These are phyloP conservation scores for Akabosia matsudoensis DNA, from an alignment of 1,140 invertebrate species.

Conservation along the genomic window DNA sequence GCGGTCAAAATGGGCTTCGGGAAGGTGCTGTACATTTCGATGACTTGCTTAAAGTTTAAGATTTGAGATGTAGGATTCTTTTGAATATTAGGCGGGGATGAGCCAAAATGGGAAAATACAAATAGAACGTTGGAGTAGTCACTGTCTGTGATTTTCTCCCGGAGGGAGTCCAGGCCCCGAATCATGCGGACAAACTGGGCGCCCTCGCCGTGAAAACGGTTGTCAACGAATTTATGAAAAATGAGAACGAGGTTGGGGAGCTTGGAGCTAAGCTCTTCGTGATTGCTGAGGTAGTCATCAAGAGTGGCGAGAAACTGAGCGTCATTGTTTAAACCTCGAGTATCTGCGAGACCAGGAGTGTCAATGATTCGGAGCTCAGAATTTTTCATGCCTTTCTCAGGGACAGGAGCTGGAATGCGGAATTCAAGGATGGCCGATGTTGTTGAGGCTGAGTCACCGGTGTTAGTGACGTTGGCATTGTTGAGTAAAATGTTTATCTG, in stretches of 20 bases:
- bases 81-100: neutral
- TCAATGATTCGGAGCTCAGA: neutral
- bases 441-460: constrained; percentile 17
- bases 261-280: constrained; percentile 25
- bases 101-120: constrained; percentile 29
- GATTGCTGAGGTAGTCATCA: constrained; percentile 23
- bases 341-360: constrained; percentile 17
- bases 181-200: constrained; percentile 33
- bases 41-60: constrained; percentile 8
- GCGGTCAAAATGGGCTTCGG: constrained; percentile 26
- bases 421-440: constrained; percentile 33
- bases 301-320: constrained; percentile 29
- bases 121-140: constrained; percentile 36
- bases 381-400: neutral
- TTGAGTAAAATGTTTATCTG: constrained; percentile 31
- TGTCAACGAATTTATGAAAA: constrained; percentile 27
- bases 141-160: constrained; percentile 19
- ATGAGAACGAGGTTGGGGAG: constrained; percentile 33
- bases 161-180: constrained; percentile 1
- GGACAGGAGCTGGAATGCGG: constrained; percentile 16
- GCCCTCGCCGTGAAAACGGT: constrained; percentile 22
- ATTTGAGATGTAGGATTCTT: neutral
- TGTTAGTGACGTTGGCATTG: constrained; percentile 10
- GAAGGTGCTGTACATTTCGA: constrained; percentile 24
- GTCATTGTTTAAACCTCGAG: constrained; percentile 30